Conservation (phyloP, 1,140 invertebrate species). For the Bombyx mandarina region DNA sequence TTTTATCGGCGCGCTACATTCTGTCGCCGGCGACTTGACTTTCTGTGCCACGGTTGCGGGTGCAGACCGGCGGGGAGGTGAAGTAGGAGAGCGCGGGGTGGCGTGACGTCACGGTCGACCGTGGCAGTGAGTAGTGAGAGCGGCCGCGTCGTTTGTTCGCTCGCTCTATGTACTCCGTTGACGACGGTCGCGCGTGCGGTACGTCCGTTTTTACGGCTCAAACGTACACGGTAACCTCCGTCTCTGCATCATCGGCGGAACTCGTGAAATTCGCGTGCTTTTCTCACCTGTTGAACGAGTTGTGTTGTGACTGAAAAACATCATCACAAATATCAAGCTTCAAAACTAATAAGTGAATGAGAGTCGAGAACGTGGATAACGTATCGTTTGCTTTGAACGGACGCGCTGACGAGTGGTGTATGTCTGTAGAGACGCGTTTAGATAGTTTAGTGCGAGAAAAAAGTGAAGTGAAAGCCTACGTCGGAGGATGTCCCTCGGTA, state of each 20-base stretch:
- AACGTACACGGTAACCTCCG: constrained; percentile 39
- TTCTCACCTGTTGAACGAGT: constrained; percentile 40
- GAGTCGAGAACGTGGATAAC: constrained; percentile 39
- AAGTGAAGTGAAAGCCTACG: constrained; percentile 60
- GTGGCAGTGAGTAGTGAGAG: constrained; percentile 68
- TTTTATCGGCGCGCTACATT: constrained; percentile 58
- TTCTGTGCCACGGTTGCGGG: constrained; percentile 53
- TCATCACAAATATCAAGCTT: constrained; percentile 24
- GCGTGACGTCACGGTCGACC: constrained; percentile 65
- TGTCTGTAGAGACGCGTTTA: constrained; percentile 43
- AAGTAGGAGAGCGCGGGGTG: constrained; percentile 7
- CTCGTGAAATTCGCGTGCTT: constrained; percentile 36
- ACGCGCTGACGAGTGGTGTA: constrained; percentile 45
- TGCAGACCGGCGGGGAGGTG: constrained; percentile 22
- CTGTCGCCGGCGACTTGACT: constrained; percentile 52
- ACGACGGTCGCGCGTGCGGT: constrained; percentile 60
- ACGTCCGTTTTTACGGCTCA: constrained; percentile 44
- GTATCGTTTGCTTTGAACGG: constrained; percentile 50
- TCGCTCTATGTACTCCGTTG: constrained; percentile 62
- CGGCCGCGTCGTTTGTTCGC: constrained; percentile 58
- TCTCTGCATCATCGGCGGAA: constrained; percentile 30
- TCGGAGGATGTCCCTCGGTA: constrained; percentile 56
- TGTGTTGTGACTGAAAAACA: constrained; percentile 37
- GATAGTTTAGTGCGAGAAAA: constrained; percentile 59
- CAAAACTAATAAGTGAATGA: constrained; percentile 29